These are phyloP conservation scores for Nematostella vectensis DNA, from an alignment of 92 coral and sea anemone species.

Conservation along the genomic window DNA sequence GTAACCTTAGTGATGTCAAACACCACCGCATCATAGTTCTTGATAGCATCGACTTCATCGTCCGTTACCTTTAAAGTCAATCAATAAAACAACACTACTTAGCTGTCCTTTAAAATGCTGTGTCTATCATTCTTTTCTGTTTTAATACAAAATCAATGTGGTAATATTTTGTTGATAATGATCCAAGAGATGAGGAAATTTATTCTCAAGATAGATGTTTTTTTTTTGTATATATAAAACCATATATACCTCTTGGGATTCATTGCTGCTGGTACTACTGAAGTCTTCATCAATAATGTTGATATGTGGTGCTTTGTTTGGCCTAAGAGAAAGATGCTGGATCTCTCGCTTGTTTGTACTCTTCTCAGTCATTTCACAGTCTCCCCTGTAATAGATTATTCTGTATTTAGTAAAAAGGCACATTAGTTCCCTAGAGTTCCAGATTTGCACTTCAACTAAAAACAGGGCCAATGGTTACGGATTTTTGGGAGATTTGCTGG, in stretches of 20 bases:
- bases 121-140: too few species aligned
- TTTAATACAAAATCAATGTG: too few species aligned
- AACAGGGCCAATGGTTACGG: too few species aligned
- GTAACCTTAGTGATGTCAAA: conserved; percentile 83
- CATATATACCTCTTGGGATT: conserved; percentile 27
- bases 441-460: too few species aligned
- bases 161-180: too few species aligned
- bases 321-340: conserved; percentile 7
- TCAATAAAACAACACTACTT: neutral
- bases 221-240: too few species aligned
- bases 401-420: too few species aligned
- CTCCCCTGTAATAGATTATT: neutral
- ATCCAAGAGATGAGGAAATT: too few species aligned
- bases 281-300: conserved; percentile 21
- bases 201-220: too few species aligned
- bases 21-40: conserved; percentile 88
- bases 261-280: conserved; percentile 24
- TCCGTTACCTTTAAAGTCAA: conserved; percentile 41
- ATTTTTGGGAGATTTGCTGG: too few species aligned
- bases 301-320: conserved; percentile 5
- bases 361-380: conserved; percentile 15
- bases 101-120: neutral
- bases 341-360: conserved; percentile 1
- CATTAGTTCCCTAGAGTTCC: too few species aligned
- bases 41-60: conserved; percentile 68